Evolutionary conservation across 2,113 vertebrate genomes (phyloP), one percentile per base, ranked within the genome.

Genomic region (Rynchops niger): DNA sequence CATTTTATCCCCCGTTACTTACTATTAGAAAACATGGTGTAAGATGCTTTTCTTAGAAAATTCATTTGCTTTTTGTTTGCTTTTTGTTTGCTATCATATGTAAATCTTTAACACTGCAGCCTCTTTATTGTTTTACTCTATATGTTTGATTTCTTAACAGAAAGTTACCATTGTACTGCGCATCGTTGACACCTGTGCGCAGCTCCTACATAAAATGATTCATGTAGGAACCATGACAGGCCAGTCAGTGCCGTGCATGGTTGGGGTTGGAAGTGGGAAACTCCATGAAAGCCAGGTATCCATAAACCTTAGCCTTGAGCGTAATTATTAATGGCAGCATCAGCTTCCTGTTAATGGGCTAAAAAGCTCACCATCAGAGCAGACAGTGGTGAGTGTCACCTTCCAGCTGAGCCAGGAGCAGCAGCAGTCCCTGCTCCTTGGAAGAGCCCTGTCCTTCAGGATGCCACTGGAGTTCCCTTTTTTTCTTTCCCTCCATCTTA

Each of bases 211-310:
- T 83, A 7, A 59, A 90, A 27, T 6, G 40, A n/a, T 86, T 47
- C 16, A 4, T 19, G 43, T 30, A 67, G 25, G n/a, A 53, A 30
- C 17, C 0, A 1, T 26, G 47, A 66, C 25, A 72, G 23, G n/a
- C 32, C 15, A 5, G 18, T 47, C 27, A 69, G 53, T 43, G 56
- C 52, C 1, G 0, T 22, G 50, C 34, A 47, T 1, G 2, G 45
- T 26, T 30, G 20, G 10, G 2, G 0, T 5, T 66, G 78, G 53
- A 25, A 43, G 36, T 32, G 38, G 42, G 50, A 77, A 78, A 67
- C 25, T 77, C 62, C n/a, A 16, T 69, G 85, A 82, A 61, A 85
- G 7, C 10, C 43, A 3, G 9, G 6, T 65, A 15, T 32, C 49
- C 59, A 16, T 78, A 74, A 77, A 86, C 32, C 8, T 87, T 69